Evolutionary conservation across 2,797 vertebrate genomes (phyloP), one percentile per base, ranked within the genome.

Genomic region (Emys orbicularis): DNA sequence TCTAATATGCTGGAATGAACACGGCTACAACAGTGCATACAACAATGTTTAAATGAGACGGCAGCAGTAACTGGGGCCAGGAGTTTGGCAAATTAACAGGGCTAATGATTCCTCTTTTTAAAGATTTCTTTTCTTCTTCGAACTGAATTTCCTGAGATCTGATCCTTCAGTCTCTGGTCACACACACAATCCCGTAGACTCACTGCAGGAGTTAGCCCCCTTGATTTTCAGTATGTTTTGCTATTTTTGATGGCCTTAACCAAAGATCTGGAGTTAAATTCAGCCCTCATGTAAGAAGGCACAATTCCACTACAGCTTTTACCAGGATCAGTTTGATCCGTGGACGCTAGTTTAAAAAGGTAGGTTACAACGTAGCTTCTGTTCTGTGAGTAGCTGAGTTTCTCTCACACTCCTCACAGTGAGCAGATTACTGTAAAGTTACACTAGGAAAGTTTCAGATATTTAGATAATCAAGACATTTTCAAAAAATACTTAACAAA

Each of bases 221-320:
- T 84, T 82, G 15, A 76, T 95, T 94, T 68, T 92, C 52, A 34
- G 49, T 84, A 37, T 57, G 44, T 86, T 88, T 88, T 94, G 54
- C 91, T 95, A 90, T 93, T 86, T 96, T 97, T 94, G 56, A 94
- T 96, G 93, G 77, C 81, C 88, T 93, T 77, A 93, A 80, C 77
- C 57, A 90, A 95, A 96, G 94, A 89, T 86, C 79, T 93, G 29
- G 68, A 95, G 87, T 94, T 96, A 95, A 97, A 98, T 97, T 96
- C 94, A 95, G 92, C 85, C 91, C 85, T 88, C 83, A 94, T 97
- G 95, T 96, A 96, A 97, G 95, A 96, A 88, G 92, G 94, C 54
- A 86, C 72, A 77, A 34, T 94, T 95, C 95, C 96, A 96, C 86
- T 95, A 91, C 95, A 92, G 93, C 95, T 94, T 95, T 94, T 94